Evolutionary conservation across 2,113 vertebrate genomes (phyloP).

Genomic region (Nannospalax galili): DNA sequence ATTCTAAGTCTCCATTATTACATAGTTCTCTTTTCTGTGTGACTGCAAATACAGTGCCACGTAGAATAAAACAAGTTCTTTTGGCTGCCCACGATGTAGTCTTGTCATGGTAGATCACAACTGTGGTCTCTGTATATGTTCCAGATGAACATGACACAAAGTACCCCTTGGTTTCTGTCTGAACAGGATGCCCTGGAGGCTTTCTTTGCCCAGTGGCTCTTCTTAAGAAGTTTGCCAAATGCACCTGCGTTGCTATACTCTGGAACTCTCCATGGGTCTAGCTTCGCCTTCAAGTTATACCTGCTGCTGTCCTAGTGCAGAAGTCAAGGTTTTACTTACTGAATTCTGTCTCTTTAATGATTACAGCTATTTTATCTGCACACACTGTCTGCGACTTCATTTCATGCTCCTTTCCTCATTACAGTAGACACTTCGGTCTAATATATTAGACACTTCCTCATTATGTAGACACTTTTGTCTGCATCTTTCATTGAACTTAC

Average conservation of each 20-base stretch:
- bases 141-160: background rate
- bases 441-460: too few species aligned
- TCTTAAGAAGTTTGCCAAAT: background rate
- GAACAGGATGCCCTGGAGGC: background rate
- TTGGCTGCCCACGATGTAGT: background rate
- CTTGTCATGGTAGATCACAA: background rate
- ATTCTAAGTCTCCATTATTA: too few species aligned
- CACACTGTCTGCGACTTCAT: background rate
- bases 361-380: background rate
- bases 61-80: background rate
- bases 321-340: too few species aligned
- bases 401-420: background rate
- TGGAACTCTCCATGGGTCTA: too few species aligned
- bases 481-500: background rate
- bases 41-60: background rate
- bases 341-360: background rate
- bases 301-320: background rate
- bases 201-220: background rate
- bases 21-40: background rate
- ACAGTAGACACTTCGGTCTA: too few species aligned
- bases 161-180: background rate
- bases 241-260: too few species aligned
- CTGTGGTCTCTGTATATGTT: too few species aligned
- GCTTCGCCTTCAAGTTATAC: background rate
- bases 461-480: too few species aligned